Evolutionary conservation across 2,888 invertebrate species (phyloP), one percentile per base, ranked within the genome.

Genomic region (Cephus rjabovi): DNA sequence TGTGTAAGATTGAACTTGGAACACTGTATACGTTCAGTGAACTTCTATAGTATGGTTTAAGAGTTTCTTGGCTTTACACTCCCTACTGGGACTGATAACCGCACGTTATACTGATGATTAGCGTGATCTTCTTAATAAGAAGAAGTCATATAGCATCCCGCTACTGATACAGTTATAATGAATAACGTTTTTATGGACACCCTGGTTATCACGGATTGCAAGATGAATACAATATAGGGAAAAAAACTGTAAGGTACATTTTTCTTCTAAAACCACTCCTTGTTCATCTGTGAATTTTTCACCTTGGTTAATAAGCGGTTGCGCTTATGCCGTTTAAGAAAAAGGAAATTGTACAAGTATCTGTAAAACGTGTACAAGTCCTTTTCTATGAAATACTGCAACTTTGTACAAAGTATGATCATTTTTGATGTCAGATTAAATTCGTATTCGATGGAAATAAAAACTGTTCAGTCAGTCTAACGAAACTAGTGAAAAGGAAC

Each of bases 81-180:
- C 71, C 71, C 31, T 71, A 56, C 71, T 71, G 33, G 71, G 23
- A 34, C 71, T 71, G 71, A 71, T 80, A 76, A 79, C 79, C 76
- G 73, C 81, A 79, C 80, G 79, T 80, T 81, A 77, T 80, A 79
- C 79, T 71, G 73, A 73, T 86, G 89, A 90, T 91, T 91, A 91
- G 89, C 87, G 82, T 84, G 88, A 87, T 89, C 85, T 83, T 87
- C 85, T 89, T 91, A 91, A 91, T 90, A 90, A 90, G 90, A 90
- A 89, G 85, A 89, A 83, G 81, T 81, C 83, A 86, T 84, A 81
- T 87, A 87, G 86, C 90, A 88, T 91, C 89, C 91, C 91, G 91
- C 91, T 90, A 91, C 83, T 83, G 88, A 86, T 89, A 90, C 90
- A 90, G 90, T 90, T 90, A 90, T 90, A 86, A 87, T 86, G 85